phyloP scores from a whole-genome alignment of 2,113 vertebrate genomes.

The Bufo bufo region DNA sequence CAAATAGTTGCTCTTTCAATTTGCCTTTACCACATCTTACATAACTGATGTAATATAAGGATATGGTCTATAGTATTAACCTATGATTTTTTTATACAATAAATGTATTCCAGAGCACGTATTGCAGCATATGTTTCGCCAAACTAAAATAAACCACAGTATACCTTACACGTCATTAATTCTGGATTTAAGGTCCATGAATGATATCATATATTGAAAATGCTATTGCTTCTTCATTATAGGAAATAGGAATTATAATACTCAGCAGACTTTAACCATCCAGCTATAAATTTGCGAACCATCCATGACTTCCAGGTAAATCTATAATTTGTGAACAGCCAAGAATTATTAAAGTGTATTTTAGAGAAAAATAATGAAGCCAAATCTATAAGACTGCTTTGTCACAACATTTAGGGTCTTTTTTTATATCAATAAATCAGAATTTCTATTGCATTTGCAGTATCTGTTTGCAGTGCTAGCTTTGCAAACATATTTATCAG shows the following conservation, averaged over 20 bases:
- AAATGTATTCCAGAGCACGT: no score
- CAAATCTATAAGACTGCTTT: neutral
- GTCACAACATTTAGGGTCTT: neutral
- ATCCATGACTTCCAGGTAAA: neutral
- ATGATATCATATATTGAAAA: slow-evolving; percentile 12
- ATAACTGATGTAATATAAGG: neutral
- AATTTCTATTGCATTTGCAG: no score
- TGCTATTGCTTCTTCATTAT: slow-evolving; percentile 11
- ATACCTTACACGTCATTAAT: neutral
- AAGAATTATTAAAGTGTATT: slow-evolving; percentile 17
- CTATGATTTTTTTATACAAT: no score
- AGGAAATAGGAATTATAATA: slow-evolving; percentile 16
- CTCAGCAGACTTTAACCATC: neutral
- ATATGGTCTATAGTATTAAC: neutral
- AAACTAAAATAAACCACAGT: neutral
- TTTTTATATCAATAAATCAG: neutral
- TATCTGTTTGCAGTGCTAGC: no score
- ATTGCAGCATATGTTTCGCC: no score
- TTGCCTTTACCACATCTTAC: neutral
- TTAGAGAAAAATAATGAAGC: neutral
- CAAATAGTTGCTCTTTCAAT: neutral
- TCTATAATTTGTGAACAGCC: neutral
- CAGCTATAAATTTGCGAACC: slow-evolving; percentile 11
- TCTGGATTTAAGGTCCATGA: neutral
- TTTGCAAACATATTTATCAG: no score